Evolutionary conservation across 2,797 vertebrate species (phyloP), one percentile per base, ranked within the genome.

Genomic region (Siniperca undulata): DNA sequence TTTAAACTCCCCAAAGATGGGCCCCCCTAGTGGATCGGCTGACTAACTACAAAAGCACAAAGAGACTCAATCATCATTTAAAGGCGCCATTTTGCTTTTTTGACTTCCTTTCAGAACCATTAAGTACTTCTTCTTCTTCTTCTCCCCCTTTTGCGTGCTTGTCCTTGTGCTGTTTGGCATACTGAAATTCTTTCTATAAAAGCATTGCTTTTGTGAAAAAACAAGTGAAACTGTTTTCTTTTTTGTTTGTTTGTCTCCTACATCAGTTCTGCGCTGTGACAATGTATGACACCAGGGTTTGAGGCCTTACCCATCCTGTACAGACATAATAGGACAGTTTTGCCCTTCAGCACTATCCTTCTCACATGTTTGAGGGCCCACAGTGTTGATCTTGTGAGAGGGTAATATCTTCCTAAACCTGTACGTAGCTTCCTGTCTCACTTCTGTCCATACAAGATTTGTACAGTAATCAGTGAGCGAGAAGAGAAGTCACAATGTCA

Each of bases 281-380:
- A 95, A 96, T 96, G 93, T 93, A 95, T 93, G 93, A 95, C 90
- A 92, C 95, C 94, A 89, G 91, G 94, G 95, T 95, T 95, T 70
- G 94, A 96, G 95, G 95, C 94, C 94, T 96, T 96, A 96, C 91
- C 91, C 90, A 89, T 90, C 90, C 66, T 85, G 84, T 90, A 89
- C 89, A 89, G 78, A 88, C 88, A 85, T 70, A 88, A 69, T 62
- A 82, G 88, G 83, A 89, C 68, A 83, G 85, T 81, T 80, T 87
- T 74, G 80, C 80, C 81, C 80, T 52, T 71, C 36, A 66, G 70
- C 74, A 48, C 82, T 80, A 86, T 77, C 74, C 86, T 81, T 73
- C 71, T 60, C 56, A 66, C 67, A 82, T 50, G 62, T 86, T 74
- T 66, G 62, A 80, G 77, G 65, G 73, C 53, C 68, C 83, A 38